Evolutionary conservation across 2,797 vertebrate genomes (phyloP).

Genomic region (Dromococcyx pavoninus): DNA sequence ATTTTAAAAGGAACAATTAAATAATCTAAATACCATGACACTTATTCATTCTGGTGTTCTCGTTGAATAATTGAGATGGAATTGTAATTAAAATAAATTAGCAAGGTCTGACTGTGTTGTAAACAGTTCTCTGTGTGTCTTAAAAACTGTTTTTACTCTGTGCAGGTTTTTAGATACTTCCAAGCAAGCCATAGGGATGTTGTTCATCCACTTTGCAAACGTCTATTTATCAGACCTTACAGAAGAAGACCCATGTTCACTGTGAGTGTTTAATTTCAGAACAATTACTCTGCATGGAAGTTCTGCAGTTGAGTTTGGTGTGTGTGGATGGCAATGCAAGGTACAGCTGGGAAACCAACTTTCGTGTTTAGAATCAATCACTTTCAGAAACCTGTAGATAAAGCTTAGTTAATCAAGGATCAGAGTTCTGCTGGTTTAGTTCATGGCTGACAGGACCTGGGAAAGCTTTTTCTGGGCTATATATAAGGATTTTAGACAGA

Average conservation of each 20-base stretch:
- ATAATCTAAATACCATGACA: background rate
- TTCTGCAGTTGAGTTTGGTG: background rate
- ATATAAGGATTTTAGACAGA: background rate
- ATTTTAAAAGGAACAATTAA: background rate
- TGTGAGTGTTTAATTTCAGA: conserved; percentile 82
- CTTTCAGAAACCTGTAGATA: background rate
- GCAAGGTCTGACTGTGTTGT: background rate
- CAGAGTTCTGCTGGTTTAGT: background rate
- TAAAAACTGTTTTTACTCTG: conserved; percentile 29
- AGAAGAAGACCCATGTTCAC: conserved; percentile 95
- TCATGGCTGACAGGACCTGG: background rate
- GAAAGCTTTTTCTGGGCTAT: background rate
- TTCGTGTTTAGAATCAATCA: background rate
- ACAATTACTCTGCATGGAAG: background rate
- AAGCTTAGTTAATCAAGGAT: background rate
- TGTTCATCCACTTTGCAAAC: conserved; percentile 99
- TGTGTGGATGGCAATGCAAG: background rate
- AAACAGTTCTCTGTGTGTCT: background rate
- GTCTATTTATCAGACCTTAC: conserved; percentile 96
- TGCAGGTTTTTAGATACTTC: conserved; percentile 98
- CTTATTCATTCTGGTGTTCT: background rate
- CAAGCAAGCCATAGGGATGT: conserved; percentile 99
- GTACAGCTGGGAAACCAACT: background rate
- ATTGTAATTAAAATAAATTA: background rate
- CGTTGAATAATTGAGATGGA: background rate